phyloP scores from a whole-genome alignment of 2,888 invertebrate species.

The Cheilosia variabilis region DNA sequence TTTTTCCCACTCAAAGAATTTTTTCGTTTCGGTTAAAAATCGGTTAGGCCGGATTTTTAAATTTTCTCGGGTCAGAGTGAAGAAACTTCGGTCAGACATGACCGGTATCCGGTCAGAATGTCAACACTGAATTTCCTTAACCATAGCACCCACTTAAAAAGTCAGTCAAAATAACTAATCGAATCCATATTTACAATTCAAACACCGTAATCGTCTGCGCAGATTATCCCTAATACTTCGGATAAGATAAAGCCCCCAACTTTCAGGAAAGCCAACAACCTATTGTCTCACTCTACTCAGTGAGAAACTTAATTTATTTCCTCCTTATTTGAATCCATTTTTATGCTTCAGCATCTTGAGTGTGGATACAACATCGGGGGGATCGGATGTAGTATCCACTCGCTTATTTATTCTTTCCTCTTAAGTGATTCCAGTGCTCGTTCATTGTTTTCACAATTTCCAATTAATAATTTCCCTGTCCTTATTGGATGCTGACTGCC shows the following conservation, averaged over 20 bases:
- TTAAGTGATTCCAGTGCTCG: not conserved
- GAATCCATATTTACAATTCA: too few relatives aligned
- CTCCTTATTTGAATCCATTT: constrained; percentile 17
- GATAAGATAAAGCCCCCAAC: not conserved
- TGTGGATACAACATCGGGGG: too few relatives aligned
- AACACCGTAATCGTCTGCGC: not conserved
- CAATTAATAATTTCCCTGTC: constrained; percentile 41
- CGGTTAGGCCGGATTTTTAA: too few relatives aligned
- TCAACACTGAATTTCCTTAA: too few relatives aligned
- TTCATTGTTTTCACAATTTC: constrained; percentile 31
- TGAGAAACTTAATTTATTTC: constrained; percentile 19
- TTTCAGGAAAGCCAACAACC: not conserved
- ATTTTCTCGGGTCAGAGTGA: too few relatives aligned
- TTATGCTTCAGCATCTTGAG: not conserved
- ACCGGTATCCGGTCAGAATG: too few relatives aligned
- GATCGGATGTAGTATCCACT: not conserved
- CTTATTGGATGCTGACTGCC: not conserved
- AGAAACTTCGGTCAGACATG: too few relatives aligned
- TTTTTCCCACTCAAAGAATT: too few relatives aligned
- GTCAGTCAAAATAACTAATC: too few relatives aligned
- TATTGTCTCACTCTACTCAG: not conserved
- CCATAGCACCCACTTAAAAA: too few relatives aligned
- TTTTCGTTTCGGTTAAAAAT: too few relatives aligned
- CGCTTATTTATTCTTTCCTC: not conserved
- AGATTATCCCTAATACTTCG: not conserved